Evolutionary conservation across 2,797 vertebrate genomes (phyloP), one percentile per base, ranked within the genome.

Genomic region (Rhyacichthys aspro): DNA sequence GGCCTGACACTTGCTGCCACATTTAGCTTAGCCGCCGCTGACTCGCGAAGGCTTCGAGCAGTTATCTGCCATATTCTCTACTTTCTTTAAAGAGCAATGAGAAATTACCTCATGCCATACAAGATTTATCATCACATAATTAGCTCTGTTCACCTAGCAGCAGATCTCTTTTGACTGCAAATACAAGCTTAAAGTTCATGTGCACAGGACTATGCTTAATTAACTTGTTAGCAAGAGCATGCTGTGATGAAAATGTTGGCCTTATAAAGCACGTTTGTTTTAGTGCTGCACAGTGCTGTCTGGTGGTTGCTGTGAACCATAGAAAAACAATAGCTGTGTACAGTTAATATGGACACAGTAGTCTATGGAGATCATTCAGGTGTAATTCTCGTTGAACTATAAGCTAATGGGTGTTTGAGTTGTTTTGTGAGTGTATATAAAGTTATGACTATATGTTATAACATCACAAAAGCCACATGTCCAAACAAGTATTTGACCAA

Each of bases 1-100:
- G 90, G 90, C 89, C 94, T 94, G 95, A 95, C 94, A 95, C 92
- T 91, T 88, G 91, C 93, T 94, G 93, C 93, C 93, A 94, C 94
- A 93, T 94, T 94, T 93, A 94, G 93, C 93, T 90, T 87, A 68
- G 87, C 91, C 75, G 82, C 90, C 83, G 92, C 93, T 92, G 92
- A 93, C 90, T 94, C 86, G 89, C 91, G 89, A 92, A 88, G 91
- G 91, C 94, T 94, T 88, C 91, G 88, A 95, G 94, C 91, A 87
- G 90, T 91, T 93, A 92, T 92, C 93, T 94, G 93, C 92, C 93
- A 93, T 92, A 92, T 93, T 93, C 93, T 93, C 92, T 90, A 85
- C 89, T 92, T 91, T 94, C 93, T 93, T 90, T 93, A 92, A 93
- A 94, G 93, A 93, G 92, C 94, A 91, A 70, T 68, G 84, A 76